phyloP scores from a whole-genome alignment of 2,113 vertebrate genomes.

The Leiothrix lutea region DNA sequence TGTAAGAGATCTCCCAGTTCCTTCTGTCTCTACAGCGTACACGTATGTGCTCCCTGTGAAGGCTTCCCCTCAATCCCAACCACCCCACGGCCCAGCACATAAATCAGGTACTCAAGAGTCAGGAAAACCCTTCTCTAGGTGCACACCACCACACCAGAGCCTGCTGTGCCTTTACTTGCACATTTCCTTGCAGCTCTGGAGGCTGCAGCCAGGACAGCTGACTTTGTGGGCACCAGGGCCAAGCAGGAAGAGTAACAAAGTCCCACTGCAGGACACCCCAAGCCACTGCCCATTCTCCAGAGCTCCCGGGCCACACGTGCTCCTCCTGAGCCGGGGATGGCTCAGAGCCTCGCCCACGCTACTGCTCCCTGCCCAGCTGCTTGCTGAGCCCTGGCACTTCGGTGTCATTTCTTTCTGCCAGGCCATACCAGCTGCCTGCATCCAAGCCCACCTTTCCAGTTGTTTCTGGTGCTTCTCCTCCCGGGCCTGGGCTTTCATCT shows the following conservation, averaged over 20 bases:
- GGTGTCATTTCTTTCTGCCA: neutral
- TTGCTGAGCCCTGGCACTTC: neutral
- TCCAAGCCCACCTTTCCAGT: constrained; percentile 79
- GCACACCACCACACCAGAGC: neutral
- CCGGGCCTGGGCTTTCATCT: constrained; percentile 95
- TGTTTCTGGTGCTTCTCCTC: constrained; percentile 93
- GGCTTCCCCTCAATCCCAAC: neutral
- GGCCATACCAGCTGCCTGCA: neutral
- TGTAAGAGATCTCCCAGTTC: neutral
- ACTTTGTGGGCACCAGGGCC: no score
- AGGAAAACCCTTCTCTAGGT: neutral
- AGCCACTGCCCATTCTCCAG: neutral
- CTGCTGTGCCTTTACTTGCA: neutral
- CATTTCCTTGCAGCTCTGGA: neutral
- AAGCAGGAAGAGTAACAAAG: neutral
- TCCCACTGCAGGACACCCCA: accelerated
- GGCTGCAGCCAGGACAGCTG: neutral
- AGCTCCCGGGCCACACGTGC: neutral
- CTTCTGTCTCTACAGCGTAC: neutral
- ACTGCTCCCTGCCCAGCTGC: neutral
- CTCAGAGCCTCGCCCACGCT: accelerated
- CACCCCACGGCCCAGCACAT: neutral
- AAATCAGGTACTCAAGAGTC: neutral
- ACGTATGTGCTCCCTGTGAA: neutral
- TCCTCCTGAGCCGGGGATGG: accelerated